Percentiles rank a stretch among this genome's conserved stretches.
phyloP scores from a whole-genome alignment of 2,113 vertebrate genomes.

The Jacana jacana region DNA sequence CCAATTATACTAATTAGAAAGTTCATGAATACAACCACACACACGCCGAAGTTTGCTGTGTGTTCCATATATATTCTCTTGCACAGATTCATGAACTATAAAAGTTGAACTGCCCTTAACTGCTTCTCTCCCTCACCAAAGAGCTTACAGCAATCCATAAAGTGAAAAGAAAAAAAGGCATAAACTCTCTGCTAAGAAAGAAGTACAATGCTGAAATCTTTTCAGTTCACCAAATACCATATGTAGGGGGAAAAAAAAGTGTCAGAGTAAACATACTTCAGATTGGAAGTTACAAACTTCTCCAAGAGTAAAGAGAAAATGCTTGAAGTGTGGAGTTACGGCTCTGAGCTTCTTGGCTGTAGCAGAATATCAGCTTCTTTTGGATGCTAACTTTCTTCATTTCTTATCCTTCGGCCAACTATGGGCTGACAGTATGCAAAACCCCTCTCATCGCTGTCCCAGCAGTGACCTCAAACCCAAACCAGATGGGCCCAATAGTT shows the following conservation, averaged over 20 bases:
- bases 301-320: neutral
- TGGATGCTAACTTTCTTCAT: neutral
- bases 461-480: slow-evolving; percentile 31
- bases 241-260: neutral
- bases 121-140: neutral
- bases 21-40: neutral
- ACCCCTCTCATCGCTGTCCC: neutral
- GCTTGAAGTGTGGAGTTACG: neutral
- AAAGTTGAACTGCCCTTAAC: neutral
- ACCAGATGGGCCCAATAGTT: neutral
- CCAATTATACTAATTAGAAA: neutral
- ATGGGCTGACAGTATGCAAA: slow-evolving; percentile 1
- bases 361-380: neutral
- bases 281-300: neutral
- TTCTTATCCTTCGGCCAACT: slow-evolving; percentile 12
- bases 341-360: neutral
- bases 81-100: neutral
- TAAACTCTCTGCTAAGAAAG: neutral
- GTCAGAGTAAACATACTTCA: neutral
- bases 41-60: neutral
- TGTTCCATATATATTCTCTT: neutral
- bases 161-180: neutral
- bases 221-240: neutral
- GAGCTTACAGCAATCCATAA: neutral
- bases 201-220: neutral